Base-by-base conservation (phyloP, 2,797 vertebrate genomes). In the Dromococcyx pavoninus region DNA sequence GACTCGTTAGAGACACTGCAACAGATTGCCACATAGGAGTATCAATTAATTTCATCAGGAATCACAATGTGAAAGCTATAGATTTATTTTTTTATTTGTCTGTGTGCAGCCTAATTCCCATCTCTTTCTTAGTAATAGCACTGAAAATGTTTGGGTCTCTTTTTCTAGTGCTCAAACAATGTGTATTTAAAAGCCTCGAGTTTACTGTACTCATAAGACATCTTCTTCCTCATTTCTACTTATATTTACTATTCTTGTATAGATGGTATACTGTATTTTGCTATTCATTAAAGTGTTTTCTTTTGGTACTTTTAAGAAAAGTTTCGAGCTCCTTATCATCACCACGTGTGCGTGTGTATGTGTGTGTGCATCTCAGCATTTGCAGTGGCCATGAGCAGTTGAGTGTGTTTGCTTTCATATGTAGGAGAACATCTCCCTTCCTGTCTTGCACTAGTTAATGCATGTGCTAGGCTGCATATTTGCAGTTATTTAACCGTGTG, bases 291-390 rank as follows among this genome's bases (percentile, higher is more conserved):
- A 66, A 46, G 15, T 25, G 11, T 27, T 56, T 13, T 10, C 2
- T 39, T 81, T 86, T 46, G 7, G 21, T 60, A 57, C 62, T 0
- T 32, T 79, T 71, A 91, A 73, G 18, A 7, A 44, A 88, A 39
- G 14, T 44, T 90, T 73, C 66, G 23, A 84, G 27, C 7, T 65
- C 58, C 4, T 0, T 48, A 11, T 54, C 21, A 12, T 28, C 8
- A 4, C 12, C 6, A 0, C 18, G 2, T 46, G 13, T 23, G 9
- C 3, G 1, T 11, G 30, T 56, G 8, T 25, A 54, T 4, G 10
- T 62, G 15, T 1, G 0, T n/a, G 24, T 28, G 25, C 37, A 30
- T 51, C 56, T 50, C 24, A 41, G 21, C 28, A 23, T 62, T 57
- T 70, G 61, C 43, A 57, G 27, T 28, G 32, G 21, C 33, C 32